These are phyloP conservation scores for Megalops atlanticus DNA, from an alignment of 2,113 vertebrate genomes.

Conservation along the genomic window DNA sequence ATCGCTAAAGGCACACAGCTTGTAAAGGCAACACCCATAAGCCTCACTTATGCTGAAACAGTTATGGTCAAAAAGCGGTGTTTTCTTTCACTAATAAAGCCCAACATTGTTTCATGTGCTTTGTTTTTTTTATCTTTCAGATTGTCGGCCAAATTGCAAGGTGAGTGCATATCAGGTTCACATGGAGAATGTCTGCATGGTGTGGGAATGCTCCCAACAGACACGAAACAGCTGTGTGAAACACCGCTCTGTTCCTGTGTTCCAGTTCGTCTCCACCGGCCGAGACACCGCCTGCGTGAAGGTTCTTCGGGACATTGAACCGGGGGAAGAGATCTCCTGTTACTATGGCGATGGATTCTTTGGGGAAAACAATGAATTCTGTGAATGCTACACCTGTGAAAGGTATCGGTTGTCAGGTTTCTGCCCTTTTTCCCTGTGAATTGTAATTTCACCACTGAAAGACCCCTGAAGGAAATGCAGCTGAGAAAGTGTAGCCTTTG, in stretches of 20 bases:
- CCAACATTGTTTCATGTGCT: neutral
- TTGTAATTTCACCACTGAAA: neutral
- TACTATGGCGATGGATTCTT: constrained; percentile 99
- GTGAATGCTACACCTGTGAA: constrained; percentile 99
- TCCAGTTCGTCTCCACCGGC: constrained; percentile 96
- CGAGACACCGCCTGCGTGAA: constrained; percentile 98
- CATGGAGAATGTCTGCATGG: constrained; percentile 10
- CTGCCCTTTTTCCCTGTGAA: neutral
- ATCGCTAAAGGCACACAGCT: no score
- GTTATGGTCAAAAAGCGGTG: no score
- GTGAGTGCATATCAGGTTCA: constrained; percentile 65
- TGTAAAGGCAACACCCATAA: no score
- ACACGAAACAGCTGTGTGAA: neutral
- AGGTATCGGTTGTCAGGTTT: constrained; percentile 66
- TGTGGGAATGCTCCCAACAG: neutral
- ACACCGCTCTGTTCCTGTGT: constrained; percentile 15
- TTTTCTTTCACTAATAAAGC: neutral
- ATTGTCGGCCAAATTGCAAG: constrained; percentile 97
- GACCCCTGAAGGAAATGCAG: no score
- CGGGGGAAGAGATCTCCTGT: constrained; percentile 97
- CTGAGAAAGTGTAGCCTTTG: no score
- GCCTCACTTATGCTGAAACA: no score
- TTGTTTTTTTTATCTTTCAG: constrained; percentile 68
- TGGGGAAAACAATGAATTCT: constrained; percentile 97
- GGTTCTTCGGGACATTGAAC: constrained; percentile 94